Percentiles rank a stretch among this genome's conserved stretches.
phyloP scores from a whole-genome alignment of 2,797 vertebrate species.

The Scleropages formosus region DNA sequence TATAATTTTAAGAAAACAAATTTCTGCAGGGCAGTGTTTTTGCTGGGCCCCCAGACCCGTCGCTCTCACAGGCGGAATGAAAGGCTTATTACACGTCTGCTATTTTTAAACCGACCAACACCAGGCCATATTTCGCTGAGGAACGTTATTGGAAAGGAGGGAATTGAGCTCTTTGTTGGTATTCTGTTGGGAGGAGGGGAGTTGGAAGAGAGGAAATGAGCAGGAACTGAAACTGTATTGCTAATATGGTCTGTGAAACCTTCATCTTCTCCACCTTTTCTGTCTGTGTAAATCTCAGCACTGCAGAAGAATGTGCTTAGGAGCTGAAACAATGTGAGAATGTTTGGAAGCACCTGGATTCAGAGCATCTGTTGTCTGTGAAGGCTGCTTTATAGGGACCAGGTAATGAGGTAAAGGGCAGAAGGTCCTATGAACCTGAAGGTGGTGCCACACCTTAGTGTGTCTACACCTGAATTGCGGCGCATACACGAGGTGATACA shows the following conservation, averaged over 20 bases:
- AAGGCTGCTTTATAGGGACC: not conserved
- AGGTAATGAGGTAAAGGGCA: not conserved
- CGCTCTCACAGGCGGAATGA: conserved; percentile 42
- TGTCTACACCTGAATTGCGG: not conserved
- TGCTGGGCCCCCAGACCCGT: conserved; percentile 20
- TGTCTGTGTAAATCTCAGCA: conserved; percentile 43
- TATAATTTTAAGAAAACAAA: conserved; percentile 59
- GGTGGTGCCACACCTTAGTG: not conserved
- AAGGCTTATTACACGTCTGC: conserved; percentile 51
- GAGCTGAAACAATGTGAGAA: conserved; percentile 55
- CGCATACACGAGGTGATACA: not conserved
- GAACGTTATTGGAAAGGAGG: conserved; percentile 35
- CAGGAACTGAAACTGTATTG: not conserved
- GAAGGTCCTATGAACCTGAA: not conserved
- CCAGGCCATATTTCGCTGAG: conserved; percentile 33
- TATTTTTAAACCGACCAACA: conserved; percentile 51
- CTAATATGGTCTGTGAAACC: not conserved
- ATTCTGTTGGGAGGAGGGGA: conserved; percentile 4
- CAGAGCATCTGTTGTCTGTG: not conserved
- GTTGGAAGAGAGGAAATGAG: conserved; percentile 27
- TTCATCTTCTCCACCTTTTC: conserved; percentile 30
- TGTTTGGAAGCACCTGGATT: conserved; percentile 63
- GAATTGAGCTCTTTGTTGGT: conserved; percentile 3
- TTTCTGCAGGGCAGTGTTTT: conserved; percentile 36
- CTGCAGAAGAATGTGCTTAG: conserved; percentile 42